A percentile compares a stretch with the other conserved stretches of the same genome.
Evolutionary conservation across 2,888 invertebrate genomes (phyloP).

Genomic region (Globia sparganii): DNA sequence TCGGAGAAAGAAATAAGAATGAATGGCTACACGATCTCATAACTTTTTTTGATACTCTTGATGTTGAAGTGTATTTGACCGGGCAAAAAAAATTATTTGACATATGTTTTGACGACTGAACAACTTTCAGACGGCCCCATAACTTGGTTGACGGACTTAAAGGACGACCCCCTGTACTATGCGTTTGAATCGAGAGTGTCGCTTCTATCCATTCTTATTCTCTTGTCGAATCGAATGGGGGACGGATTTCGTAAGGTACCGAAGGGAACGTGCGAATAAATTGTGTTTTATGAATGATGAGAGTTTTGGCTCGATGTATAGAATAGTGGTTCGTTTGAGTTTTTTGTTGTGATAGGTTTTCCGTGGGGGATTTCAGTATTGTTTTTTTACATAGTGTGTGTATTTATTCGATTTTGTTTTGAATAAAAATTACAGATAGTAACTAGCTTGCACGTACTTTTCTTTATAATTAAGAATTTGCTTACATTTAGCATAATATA

Average conservation of each 20-base stretch:
- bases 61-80: neutral
- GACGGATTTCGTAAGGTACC: conserved; percentile 58
- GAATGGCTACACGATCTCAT: neutral
- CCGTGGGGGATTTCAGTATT: neutral
- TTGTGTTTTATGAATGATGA: conserved; percentile 62
- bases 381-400: neutral
- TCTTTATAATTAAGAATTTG: neutral
- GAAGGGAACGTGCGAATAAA: conserved; percentile 59
- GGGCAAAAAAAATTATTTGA: neutral
- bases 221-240: conserved; percentile 39
- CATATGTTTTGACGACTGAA: neutral
- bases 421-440: no score
- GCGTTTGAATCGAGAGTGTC: neutral
- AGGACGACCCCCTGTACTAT: neutral
- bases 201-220: conserved; percentile 12
- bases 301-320: conserved; percentile 25
- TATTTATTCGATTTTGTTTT: neutral
- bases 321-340: conserved; percentile 18
- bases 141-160: neutral
- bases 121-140: neutral
- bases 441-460: neutral
- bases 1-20: neutral
- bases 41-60: no score
- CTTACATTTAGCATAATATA: neutral
- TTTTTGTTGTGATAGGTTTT: conserved; percentile 29